Evolutionary conservation across 2,113 vertebrate species (phyloP), one percentile per base, ranked within the genome.

Genomic region (Bubalus kerabau): DNA sequence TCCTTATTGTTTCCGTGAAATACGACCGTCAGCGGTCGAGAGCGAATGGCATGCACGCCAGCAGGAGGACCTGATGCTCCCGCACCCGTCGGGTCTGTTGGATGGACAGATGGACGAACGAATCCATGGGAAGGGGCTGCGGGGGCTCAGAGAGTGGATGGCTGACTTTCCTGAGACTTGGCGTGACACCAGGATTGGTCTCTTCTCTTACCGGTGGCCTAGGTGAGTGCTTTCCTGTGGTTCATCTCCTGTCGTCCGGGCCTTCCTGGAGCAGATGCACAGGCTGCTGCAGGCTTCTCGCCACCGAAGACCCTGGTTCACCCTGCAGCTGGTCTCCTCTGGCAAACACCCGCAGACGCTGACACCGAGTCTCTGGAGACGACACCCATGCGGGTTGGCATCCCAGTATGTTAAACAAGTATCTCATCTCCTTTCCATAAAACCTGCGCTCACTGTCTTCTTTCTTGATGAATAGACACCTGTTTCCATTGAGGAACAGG

Each of bases 1-100:
- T 99, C 99, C 99, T 99, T 30, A 99, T 99, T 0, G 98, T 99
- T 5, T 99, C 99, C 0, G 99, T 99, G 96, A 99, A 99, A 82
- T 99, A 99, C 0, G 99, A 99, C 98, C 99, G 96, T 81, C 99
- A 99, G 93, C 99, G 89, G 57, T 67, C 40, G 0, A 97, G 98
- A 81, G 90, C 11, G 0, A 86, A 80, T 0, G 98, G 98, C 1
- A 48, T 60, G 7, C 56, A 97, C 0, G 28, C 95, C 60, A 92
- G 97, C 0, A 97, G 98, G 32, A 98, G 98, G 97, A 91, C 98
- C 60, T 99, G 98, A 99, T 9, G 2, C 5, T 21, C 6, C 0
- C 1, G 95, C 64, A 28, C 24, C 21, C 60, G 48, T 32, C 3
- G 7, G 59, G 80, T 54, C 60, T 36, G 80, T 7, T 54, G 50